Evolutionary conservation across 1,140 invertebrate species (phyloP), one percentile per base, ranked within the genome.

Genomic region (Drosophila prosaltans): DNA sequence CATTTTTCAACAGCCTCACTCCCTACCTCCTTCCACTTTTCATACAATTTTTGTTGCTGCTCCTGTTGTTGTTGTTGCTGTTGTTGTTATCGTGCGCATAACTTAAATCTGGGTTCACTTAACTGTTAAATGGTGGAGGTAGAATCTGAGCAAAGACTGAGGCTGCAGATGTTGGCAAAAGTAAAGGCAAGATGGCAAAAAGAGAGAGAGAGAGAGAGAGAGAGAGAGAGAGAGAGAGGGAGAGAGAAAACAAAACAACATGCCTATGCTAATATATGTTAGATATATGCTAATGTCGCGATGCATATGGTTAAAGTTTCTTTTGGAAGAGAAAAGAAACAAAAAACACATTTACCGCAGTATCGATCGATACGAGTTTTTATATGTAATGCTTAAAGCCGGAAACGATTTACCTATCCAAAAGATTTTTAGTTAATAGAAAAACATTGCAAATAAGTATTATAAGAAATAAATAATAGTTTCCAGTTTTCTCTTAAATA

Each of bases 101-200:
- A 51, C 45, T 51, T 51, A 51, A 26, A 51, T 26, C 16, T 48
- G 45, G 45, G 45, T 48, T 48, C 45, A 48, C 45, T 48, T 48
- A 8, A 48, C 45, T 24, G 6, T 48, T 16, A 48, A 48, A 16
- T 24, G 7, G 16, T 21, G 45, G 2, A 40, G 7, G 2, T 48
- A 8, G 45, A 48, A 26, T 1, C 9, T 51, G 45, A 26, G 45
- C 21, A 10, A 26, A 51, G 21, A 26, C 24, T 10, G 24, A 26
- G 45, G 21, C 21, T 51, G 45, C 45, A 51, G 21, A 51, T 51
- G 45, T 26, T 51, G 8, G 45, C 8, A 1, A 36, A 36, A 36
- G 32, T 36, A 1, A 36, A 36, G n/a, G 16, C 16, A 51, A 51
- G 9, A 2, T 8, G 11, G 6, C 4, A 45, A 21, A 21, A 45